Conservation (phyloP, 2,797 vertebrate species). For the Phataginus tricuspis region DNA sequence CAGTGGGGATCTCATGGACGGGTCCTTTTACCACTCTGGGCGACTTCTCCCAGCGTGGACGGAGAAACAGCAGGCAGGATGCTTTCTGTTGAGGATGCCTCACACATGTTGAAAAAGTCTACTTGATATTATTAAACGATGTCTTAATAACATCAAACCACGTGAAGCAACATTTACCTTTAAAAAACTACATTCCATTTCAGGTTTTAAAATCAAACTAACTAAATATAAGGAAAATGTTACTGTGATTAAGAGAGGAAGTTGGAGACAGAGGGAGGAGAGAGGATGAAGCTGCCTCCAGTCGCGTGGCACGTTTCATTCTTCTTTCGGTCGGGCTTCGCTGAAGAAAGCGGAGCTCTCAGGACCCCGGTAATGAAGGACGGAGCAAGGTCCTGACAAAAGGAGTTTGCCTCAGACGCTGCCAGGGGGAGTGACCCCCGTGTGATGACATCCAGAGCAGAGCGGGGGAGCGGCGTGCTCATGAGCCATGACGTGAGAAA, state of each 20-base stretch:
- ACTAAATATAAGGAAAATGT: neutral
- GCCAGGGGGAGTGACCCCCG: accelerated
- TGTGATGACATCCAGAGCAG: accelerated
- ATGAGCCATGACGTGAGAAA: accelerated
- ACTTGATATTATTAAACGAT: neutral
- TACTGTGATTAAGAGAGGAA: neutral
- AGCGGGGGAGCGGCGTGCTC: accelerated
- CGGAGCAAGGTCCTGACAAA: accelerated
- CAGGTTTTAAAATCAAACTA: neutral
- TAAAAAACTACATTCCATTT: neutral
- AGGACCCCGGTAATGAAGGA: accelerated
- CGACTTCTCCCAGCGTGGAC: neutral
- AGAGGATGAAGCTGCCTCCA: neutral
- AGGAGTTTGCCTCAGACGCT: too few species aligned
- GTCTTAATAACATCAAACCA: neutral
- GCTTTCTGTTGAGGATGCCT: neutral
- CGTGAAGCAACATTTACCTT: neutral
- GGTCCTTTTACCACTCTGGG: accelerated
- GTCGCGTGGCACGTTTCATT: neutral
- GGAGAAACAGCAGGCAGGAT: neutral
- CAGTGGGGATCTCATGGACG: neutral
- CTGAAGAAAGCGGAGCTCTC: accelerated
- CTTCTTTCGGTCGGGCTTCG: neutral
- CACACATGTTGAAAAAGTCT: neutral
- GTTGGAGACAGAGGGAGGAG: neutral